phyloP scores from a whole-genome alignment of 2,113 vertebrate genomes.

The Amphiprion ocellaris region DNA sequence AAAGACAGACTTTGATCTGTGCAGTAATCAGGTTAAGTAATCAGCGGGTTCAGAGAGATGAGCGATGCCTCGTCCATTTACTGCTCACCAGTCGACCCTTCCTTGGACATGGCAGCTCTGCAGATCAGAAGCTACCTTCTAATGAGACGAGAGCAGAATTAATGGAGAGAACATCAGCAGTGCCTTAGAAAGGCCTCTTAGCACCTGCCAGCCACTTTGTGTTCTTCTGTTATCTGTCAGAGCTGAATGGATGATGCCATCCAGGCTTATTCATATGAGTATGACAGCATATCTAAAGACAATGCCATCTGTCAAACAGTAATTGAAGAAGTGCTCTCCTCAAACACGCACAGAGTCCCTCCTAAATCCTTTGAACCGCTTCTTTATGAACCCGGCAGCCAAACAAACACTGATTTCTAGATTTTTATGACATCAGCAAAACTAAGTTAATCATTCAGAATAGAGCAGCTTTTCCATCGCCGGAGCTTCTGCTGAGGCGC shows the following conservation, averaged over 20 bases:
- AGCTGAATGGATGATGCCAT: slow-evolving; percentile 63
- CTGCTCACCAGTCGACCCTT: slow-evolving; percentile 29
- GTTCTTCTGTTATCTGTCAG: slow-evolving; percentile 66
- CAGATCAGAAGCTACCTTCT: slow-evolving; percentile 59
- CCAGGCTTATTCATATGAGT: slow-evolving; percentile 66
- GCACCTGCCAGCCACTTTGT: slow-evolving; percentile 58
- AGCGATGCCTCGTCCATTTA: slow-evolving; percentile 22
- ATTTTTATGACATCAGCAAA: slow-evolving; percentile 82
- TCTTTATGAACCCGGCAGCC: slow-evolving; percentile 68
- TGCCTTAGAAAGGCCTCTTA: slow-evolving; percentile 38
- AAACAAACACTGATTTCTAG: slow-evolving; percentile 73
- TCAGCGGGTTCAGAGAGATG: slow-evolving; percentile 5
- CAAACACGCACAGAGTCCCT: slow-evolving; percentile 64
- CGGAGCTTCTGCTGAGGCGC: slow-evolving; percentile 55
- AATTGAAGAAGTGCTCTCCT: slow-evolving; percentile 70
- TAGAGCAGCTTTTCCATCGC: slow-evolving; percentile 63
- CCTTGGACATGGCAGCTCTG: slow-evolving; percentile 39
- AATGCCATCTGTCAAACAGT: slow-evolving; percentile 81
- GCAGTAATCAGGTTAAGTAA: slow-evolving; percentile 48
- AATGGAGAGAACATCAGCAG: slow-evolving; percentile 16
- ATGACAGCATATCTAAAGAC: slow-evolving; percentile 76
- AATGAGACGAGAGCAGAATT: slow-evolving; percentile 46
- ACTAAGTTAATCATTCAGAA: slow-evolving; percentile 77
- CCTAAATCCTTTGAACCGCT: slow-evolving; percentile 70
- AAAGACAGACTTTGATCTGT: slow-evolving; percentile 56